These are phyloP conservation scores for Acrocyrtus sp. DNA, from an alignment of 2,888 invertebrate genomes.

Conservation along the genomic window DNA sequence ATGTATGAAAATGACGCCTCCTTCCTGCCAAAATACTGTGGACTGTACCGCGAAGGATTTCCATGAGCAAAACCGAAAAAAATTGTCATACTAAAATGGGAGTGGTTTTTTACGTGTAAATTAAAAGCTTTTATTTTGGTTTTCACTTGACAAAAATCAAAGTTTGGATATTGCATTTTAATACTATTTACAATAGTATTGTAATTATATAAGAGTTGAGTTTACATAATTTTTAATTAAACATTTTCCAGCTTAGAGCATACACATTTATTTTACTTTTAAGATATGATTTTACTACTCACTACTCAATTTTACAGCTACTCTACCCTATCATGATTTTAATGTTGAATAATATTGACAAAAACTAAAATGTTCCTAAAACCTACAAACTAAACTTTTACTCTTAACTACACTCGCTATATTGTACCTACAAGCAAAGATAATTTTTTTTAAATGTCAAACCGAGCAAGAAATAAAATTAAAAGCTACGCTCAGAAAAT, in stretches of 20 bases:
- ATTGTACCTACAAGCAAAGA: too few species aligned
- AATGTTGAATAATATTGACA: neutral
- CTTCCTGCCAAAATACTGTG: conserved; percentile 25
- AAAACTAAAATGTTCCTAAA: too few species aligned
- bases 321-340: neutral
- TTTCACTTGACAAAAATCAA: conserved; percentile 28
- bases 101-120: too few species aligned
- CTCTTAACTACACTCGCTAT: too few species aligned
- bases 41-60: too few species aligned
- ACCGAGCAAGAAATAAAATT: too few species aligned
- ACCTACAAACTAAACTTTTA: too few species aligned
- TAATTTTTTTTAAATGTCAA: too few species aligned
- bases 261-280: neutral
- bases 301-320: neutral
- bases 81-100: too few species aligned
- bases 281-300: neutral
- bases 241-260: too few species aligned
- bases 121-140: conserved; percentile 45
- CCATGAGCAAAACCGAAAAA: too few species aligned
- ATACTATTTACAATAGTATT: neutral
- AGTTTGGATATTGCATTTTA: conserved; percentile 42
- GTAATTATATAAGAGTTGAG: neutral
- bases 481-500: too few species aligned
- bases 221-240: neutral
- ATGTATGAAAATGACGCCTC: conserved; percentile 19